These are phyloP conservation scores for Chrysomela aeneicollis DNA, from an alignment of 2,888 invertebrate species.

Conservation along the genomic window DNA sequence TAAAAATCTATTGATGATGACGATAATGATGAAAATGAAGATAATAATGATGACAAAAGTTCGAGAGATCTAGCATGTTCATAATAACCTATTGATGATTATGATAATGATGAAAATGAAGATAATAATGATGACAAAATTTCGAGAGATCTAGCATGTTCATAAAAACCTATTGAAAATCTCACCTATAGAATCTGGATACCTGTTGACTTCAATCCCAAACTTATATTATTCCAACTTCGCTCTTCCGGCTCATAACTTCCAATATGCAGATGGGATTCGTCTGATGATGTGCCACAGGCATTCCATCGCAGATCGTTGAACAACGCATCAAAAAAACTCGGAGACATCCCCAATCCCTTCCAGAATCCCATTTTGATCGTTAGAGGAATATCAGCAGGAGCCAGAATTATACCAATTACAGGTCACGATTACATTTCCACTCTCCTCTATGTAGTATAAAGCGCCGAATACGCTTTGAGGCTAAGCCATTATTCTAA, in stretches of 20 bases:
- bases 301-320: conserved; percentile 32
- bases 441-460: conserved; percentile 27
- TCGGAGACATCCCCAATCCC: conserved; percentile 29
- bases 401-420: conserved; percentile 33
- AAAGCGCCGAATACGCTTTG: conserved; percentile 27
- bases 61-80: too few species aligned
- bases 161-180: too few species aligned
- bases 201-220: background rate
- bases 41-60: too few species aligned
- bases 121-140: too few species aligned
- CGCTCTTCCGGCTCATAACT: background rate
- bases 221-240: conserved; percentile 3
- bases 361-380: conserved; percentile 34
- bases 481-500: conserved; percentile 42
- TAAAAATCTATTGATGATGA: too few species aligned
- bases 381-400: conserved; percentile 37
- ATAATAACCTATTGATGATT: too few species aligned
- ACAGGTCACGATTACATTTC: conserved; percentile 31
- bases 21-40: too few species aligned
- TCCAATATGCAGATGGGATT: conserved; percentile 27
- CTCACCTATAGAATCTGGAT: too few species aligned
- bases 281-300: conserved; percentile 27
- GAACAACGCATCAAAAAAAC: conserved; percentile 32
- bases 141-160: too few species aligned
- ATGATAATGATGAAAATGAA: too few species aligned